These are phyloP conservation scores for Microcaecilia unicolor DNA, from an alignment of 2,797 vertebrate genomes.

Conservation along the genomic window DNA sequence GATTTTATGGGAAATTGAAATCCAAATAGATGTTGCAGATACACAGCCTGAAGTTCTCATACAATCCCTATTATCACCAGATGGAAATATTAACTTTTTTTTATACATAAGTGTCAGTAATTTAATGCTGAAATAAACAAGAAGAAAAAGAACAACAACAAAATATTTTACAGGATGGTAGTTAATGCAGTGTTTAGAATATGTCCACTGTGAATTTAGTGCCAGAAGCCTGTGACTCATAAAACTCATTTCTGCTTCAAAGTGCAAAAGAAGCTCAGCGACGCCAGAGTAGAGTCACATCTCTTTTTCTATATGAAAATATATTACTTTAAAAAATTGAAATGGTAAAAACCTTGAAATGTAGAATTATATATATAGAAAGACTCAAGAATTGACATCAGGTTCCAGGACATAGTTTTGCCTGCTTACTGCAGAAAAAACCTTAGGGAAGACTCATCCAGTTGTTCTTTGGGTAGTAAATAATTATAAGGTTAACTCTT, in stretches of 20 bases:
- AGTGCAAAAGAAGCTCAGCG: conserved; percentile 6
- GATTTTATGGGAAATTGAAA: too few species aligned
- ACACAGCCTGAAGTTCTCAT: too few species aligned
- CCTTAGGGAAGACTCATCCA: not conserved
- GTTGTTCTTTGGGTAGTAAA: too few species aligned
- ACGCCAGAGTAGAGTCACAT: conserved; percentile 9
- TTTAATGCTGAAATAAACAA: conserved; percentile 23
- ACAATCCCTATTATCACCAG: too few species aligned
- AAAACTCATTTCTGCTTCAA: conserved; percentile 24
- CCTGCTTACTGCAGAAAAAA: not conserved
- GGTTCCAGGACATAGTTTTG: not conserved
- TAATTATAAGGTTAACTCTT: too few species aligned
- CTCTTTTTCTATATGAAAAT: conserved; percentile 8
- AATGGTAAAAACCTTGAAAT: not conserved
- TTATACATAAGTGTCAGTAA: too few species aligned
- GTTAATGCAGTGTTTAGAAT: conserved; percentile 27
- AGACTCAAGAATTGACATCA: conserved; percentile 4
- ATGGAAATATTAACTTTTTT: too few species aligned
- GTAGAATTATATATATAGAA: not conserved
- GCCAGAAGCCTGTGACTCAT: conserved; percentile 36
- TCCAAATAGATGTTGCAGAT: too few species aligned
- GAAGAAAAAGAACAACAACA: too few species aligned
- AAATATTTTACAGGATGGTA: conserved; percentile 18
- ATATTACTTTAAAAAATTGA: conserved; percentile 4
- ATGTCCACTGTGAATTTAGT: conserved; percentile 48